These are phyloP conservation scores for Pseudobourletiella spinata DNA, from an alignment of 1,140 invertebrate genomes.

Conservation along the genomic window DNA sequence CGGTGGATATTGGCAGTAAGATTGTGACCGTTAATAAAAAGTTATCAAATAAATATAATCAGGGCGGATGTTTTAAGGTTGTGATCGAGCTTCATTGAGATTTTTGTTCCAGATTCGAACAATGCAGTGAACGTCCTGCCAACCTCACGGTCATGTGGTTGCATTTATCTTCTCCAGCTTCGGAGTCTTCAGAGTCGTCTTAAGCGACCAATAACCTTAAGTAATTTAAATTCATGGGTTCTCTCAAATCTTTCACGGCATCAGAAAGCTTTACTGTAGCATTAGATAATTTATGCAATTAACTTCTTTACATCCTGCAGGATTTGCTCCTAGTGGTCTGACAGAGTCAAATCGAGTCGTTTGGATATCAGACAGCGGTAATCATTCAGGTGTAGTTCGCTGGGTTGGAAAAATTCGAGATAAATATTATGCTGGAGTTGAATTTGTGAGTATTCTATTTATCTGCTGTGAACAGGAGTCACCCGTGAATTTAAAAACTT, in stretches of 20 bases:
- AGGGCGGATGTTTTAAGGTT: not conserved
- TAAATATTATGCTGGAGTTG: constrained; percentile 22
- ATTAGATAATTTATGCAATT: not conserved
- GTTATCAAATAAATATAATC: not conserved
- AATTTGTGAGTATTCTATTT: constrained; percentile 19
- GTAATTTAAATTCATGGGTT: constrained; percentile 12
- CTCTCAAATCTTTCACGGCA: not conserved
- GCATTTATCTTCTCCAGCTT: not conserved
- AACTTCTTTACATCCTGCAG: constrained; percentile 14
- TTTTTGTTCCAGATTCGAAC: not conserved
- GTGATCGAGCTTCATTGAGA: not conserved
- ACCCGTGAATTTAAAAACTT: not conserved
- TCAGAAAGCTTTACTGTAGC: not conserved
- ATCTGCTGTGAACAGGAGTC: not conserved
- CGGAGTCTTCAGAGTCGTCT: not conserved
- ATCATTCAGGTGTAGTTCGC: constrained; percentile 12
- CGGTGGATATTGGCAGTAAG: not conserved
- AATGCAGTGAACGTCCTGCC: not conserved
- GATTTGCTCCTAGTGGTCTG: constrained; percentile 20
- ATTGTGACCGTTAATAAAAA: not conserved
- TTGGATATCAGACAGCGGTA: constrained; percentile 17
- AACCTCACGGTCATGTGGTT: not conserved
- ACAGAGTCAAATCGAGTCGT: constrained; percentile 14
- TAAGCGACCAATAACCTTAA: not conserved
- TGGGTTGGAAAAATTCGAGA: constrained; percentile 26